Base-by-base conservation (phyloP, 2,888 invertebrate genomes). In the Molorchus minor region DNA sequence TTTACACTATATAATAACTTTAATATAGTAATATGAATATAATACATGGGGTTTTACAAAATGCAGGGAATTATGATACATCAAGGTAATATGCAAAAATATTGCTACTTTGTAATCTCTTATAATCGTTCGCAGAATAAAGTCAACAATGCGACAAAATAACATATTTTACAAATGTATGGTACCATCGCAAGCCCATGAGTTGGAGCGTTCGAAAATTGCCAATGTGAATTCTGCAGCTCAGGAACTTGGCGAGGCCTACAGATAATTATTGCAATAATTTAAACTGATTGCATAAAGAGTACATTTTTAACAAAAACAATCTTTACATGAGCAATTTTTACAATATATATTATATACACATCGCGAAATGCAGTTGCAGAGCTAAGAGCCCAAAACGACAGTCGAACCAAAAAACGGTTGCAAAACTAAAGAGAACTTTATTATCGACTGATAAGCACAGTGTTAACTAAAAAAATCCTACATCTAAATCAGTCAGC, bases 1-100 rank as follows among this genome's bases (percentile, higher is more conserved):
- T 88, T 84, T 88, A 88, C 87, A 84, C 85, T 84, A 84, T 84
- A 77, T 80, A 80, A 80, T 85, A 85, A 86, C 85, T 86, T 86
- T 84, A 81, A 80, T 80, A 81, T 80, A 79, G 75, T 80, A 71
- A 80, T 80, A 78, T 80, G 78, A 79, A 80, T 82, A 82, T 81
- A 79, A 81, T 82, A 82, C 82, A 82, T 72, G 71, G 76, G 78
- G 79, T 75, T 78, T 79, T 79, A 79, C 77, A 80, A 78, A n/a
- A 79, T 77, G 75, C 73, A 64, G 72, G 74, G 67, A 63, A 70
- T 76, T 79, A 79, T 79, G 71, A 75, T 80, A 81, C 80, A 80
- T 76, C 75, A 78, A 79, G 78, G 77, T 78, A 77, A 67, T 79
- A 81, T 82, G 81, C 79, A 82, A 82, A 82, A 82, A 82, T 82